Evolutionary conservation across 2,797 vertebrate species (phyloP), one percentile per base, ranked within the genome.

Genomic region (Sebastes goodei): DNA sequence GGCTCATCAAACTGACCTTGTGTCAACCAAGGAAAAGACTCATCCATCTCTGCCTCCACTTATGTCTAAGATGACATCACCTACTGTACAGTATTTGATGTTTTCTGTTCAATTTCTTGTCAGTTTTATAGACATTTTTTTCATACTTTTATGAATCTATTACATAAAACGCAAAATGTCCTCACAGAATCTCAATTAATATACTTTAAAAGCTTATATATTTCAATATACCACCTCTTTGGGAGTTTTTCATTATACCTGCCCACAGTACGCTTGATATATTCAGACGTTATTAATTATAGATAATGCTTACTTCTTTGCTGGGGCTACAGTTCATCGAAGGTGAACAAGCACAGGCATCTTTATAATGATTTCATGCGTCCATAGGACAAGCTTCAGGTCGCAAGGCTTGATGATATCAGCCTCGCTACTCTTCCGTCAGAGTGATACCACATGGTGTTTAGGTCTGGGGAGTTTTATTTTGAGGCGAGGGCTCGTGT

Each of bases 391-490:
- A 83, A 89, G 74, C 76, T 74, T 81, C 57, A 87, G 80, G 83
- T 84, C 79, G 83, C 65, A 55, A 60, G 84, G 81, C 79, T 69
- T 72, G 86, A 92, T 90, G 91, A 92, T 91, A 89, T 83, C 82
- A 84, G 80, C 81, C 74, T 62, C 20, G 55, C 84, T 88, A 62
- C 78, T 85, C 83, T 59, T 78, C 78, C 67, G 66, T 79, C 78
- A 79, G 85, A 94, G 88, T 78, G 86, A 89, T 94, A 84, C 89
- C 91, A 94, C 89, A 94, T 93, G 76, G 55, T 88, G 84, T 87
- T 79, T 78, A 76, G 81, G 89, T 94, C 94, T 94, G 92, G 90
- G 83, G 94, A 90, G 91, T 92, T 91, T 95, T 95, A 94, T 89
- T 94, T 85, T 80, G 78, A 89, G 85, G 84, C 55, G 49, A 85